Percentiles rank a stretch among this genome's conserved stretches.
phyloP scores from a whole-genome alignment of 2,113 vertebrate species.

The Genyomyrus donnyi region DNA sequence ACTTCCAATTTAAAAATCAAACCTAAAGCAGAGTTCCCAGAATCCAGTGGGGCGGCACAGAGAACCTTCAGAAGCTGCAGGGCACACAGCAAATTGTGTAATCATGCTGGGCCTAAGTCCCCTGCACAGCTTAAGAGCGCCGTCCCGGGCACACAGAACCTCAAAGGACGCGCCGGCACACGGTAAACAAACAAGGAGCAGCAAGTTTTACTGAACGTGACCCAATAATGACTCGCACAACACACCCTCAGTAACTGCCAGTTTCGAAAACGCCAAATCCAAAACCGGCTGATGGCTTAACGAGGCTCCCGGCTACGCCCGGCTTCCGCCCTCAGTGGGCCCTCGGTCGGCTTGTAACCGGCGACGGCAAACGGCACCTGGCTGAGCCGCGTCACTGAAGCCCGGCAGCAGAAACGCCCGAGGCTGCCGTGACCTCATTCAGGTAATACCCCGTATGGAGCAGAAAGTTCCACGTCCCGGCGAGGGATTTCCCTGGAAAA shows the following conservation, averaged over 20 bases:
- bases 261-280: not conserved
- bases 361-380: not conserved
- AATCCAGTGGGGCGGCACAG: not conserved
- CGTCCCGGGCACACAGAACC: not conserved
- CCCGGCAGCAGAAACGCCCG: not conserved
- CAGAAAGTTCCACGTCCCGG: not conserved
- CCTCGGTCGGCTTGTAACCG: not conserved
- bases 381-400: not conserved
- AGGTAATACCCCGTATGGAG: not conserved
- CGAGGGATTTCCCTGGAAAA: not conserved
- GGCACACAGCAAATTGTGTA: not conserved
- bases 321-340: not conserved
- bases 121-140: not conserved
- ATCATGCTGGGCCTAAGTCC: not conserved
- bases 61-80: not conserved
- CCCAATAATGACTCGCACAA: not conserved
- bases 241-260: not conserved
- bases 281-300: not conserved
- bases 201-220: not conserved
- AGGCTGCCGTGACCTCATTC: not conserved
- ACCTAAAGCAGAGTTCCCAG: not conserved
- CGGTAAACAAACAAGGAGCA: not conserved
- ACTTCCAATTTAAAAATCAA: not conserved
- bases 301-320: not conserved
- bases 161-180: not conserved